A percentile compares a stretch with the other conserved stretches of the same genome.
These are phyloP conservation scores for Machimus rusticus DNA, from an alignment of 2,888 invertebrate species.

Conservation along the genomic window DNA sequence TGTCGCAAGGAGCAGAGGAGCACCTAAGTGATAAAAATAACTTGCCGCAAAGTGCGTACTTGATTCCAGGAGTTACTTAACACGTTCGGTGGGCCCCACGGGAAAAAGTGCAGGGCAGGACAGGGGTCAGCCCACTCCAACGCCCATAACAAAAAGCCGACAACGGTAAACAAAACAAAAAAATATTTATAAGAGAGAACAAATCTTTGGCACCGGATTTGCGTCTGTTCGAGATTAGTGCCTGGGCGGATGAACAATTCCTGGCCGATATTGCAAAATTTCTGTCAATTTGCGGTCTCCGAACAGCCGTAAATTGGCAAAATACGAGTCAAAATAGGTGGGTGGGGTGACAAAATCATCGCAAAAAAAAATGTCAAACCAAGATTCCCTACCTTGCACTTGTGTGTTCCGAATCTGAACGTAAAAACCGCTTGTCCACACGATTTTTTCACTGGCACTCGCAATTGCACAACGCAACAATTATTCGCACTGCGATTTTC, in stretches of 20 bases:
- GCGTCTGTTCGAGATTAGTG: background rate
- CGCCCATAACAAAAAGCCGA: conserved; percentile 24
- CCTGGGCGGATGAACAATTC: background rate
- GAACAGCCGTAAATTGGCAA: background rate
- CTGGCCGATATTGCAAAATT: background rate
- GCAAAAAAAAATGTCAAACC: conserved; percentile 21
- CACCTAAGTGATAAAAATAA: background rate
- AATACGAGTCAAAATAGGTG: conserved; percentile 27
- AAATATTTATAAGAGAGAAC: background rate
- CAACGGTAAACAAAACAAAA: conserved; percentile 30
- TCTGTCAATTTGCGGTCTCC: background rate
- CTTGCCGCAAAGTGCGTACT: background rate
- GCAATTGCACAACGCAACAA: conserved; percentile 22
- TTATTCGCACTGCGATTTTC: background rate
- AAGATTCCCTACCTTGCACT: background rate
- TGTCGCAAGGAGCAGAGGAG: background rate
- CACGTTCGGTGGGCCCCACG: background rate
- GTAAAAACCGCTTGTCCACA: conserved; percentile 4
- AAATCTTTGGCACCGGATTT: background rate
- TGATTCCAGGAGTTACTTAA: background rate
- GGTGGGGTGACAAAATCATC: conserved; percentile 47
- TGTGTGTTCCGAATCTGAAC: background rate
- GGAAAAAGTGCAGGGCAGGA: background rate
- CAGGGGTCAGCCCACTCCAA: background rate
- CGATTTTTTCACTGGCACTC: background rate